Evolutionary conservation across 1,140 invertebrate species (phyloP).

Genomic region (Sycophila sp.): DNA sequence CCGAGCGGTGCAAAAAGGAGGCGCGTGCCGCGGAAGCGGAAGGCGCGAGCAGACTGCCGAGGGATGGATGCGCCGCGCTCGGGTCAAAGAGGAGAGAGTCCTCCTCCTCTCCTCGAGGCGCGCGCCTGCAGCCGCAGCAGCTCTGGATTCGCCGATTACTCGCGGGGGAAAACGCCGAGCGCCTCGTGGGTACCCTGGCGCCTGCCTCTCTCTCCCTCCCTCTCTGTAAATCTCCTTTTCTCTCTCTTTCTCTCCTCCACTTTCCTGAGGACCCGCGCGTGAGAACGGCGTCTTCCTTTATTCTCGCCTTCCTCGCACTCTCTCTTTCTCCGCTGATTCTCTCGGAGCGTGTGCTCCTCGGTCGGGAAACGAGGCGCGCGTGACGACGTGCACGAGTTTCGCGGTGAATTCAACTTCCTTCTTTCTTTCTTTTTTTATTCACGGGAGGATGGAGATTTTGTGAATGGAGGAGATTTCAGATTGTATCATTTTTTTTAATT

Average conservation of each 20-base stretch:
- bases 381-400: too few relatives aligned
- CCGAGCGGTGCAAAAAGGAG: neutral
- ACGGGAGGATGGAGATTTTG: too few relatives aligned
- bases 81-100: conserved; percentile 22
- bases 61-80: conserved; percentile 23
- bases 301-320: neutral
- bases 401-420: too few relatives aligned
- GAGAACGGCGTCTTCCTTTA: neutral
- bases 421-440: too few relatives aligned
- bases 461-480: too few relatives aligned
- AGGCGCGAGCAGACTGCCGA: conserved; percentile 30
- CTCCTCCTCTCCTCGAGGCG: neutral
- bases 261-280: neutral
- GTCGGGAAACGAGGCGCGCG: too few relatives aligned
- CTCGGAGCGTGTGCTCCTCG: too few relatives aligned
- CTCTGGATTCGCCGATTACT: neutral
- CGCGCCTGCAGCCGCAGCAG: neutral
- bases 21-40: conserved; percentile 38
- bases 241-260: neutral
- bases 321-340: conserved; percentile 8
- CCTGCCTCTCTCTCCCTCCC: neutral
- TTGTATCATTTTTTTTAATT: too few relatives aligned
- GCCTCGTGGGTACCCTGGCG: neutral
- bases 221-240: too few relatives aligned
- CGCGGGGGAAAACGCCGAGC: neutral